Base-by-base conservation (phyloP, 1,140 invertebrate species). In the Dendroctonus valens region DNA sequence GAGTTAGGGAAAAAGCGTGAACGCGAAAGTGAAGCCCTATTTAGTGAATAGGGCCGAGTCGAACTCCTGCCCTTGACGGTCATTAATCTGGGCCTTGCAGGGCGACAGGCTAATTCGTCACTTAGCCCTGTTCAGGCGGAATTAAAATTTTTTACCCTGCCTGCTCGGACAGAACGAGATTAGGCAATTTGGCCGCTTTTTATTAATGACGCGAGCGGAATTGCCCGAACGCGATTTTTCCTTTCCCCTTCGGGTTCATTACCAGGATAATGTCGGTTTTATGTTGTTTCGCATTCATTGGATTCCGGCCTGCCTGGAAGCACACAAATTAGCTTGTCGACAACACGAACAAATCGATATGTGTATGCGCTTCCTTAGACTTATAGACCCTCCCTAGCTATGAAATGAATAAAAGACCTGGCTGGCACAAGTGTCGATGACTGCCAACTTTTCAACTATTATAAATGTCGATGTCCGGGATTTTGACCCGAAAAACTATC, bases 51-150 rank as follows among this genome's bases (percentile, higher is more conserved):
- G 62, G 62, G 62, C 49, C 42, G 42, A 51, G 9, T 39, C 41
- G 62, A 65, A 65, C 62, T 65, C 44, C 58, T 65, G 62, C 53
- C 62, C 62, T 57, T 65, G 62, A 58, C 46, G 41, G 62, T 46
- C 62, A 65, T 65, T 65, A 65, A 65, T 65, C 62, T 65, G 62
- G 41, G 48, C 61, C 61, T 63, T 15, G 50, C 6, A 63, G 51
- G 61, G 52, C 62, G 62, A 65, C 62, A 55, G 62, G 62, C 51
- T 65, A 65, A 65, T 65, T 65, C 62, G 62, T 65, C 62, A 65
- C 62, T 65, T 63, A 63, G 61, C 61, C 61, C 41, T 52, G 61
- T 63, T 63, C 62, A 48, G 46, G 12, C 54, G 62, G 54, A 65
- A 65, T 65, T 65, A 65, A 65, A 65, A 57, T 65, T 65, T 65